Conservation (phyloP, 1,140 invertebrate species). For the Tribolium castaneum region DNA sequence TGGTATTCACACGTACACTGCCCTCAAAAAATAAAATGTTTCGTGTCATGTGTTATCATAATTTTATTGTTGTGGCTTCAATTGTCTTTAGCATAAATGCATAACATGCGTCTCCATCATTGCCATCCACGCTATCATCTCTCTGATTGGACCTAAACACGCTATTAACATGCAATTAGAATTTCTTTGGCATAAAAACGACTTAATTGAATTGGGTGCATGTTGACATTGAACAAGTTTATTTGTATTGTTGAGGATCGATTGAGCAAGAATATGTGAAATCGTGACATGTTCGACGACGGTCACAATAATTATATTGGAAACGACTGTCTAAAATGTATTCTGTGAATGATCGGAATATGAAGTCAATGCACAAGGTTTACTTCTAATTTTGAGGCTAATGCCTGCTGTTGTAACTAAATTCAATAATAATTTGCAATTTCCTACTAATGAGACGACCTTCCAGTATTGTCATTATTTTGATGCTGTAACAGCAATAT, state of each 20-base stretch:
- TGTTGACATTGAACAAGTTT: slow-evolving; percentile 3
- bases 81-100: neutral
- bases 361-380: neutral
- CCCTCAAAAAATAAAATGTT: slow-evolving; percentile 10
- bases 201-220: neutral
- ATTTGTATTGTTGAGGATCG: neutral
- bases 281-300: slow-evolving; percentile 12
- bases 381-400: slow-evolving; percentile 6
- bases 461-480: neutral
- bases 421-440: neutral
- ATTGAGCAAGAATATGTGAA: slow-evolving; percentile 9
- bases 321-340: slow-evolving; percentile 7
- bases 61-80: neutral
- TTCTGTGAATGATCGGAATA: neutral
- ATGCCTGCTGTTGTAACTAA: neutral
- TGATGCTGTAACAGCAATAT: too few species aligned
- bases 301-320: slow-evolving; percentile 6
- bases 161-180: neutral
- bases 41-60: neutral
- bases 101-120: neutral
- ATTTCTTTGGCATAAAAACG: neutral
- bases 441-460: neutral
- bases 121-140: neutral
- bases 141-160: neutral
- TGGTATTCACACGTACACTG: neutral